Base-by-base conservation (phyloP, 2,888 invertebrate species). In the Trichacis sp. region DNA sequence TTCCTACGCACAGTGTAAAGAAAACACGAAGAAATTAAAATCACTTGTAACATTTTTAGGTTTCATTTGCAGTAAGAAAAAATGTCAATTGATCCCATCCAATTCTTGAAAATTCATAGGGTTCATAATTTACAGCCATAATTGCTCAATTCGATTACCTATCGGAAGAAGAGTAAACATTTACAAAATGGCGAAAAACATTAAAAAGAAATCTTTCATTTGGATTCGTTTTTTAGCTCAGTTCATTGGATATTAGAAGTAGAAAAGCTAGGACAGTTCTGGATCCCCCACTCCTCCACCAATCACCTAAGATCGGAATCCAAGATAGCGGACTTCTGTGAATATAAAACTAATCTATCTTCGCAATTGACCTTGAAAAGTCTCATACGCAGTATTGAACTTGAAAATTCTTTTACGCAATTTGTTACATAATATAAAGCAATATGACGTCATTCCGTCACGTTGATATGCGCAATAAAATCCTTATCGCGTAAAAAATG, bases 181-280 rank as follows among this genome's bases (percentile, higher is more conserved):
- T 20, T 19, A 24, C 19, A 12, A 46, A 19, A 4, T 12, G 1
- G 19, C 52, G 9, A 20, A 6, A 8, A 24, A 20, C 11, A 43
- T 56, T 11, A 48, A 15, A 8, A 19, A 15, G 43, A 15, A 59
- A 33, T 11, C 20, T 24, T 4, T 12, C 9, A 11, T 43, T 33
- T 45, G 53, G 50, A 49, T 61, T 67, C 11, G 43, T 42, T n/a
- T 56, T 62, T 5, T 51, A 18, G 59, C 63, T 0, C 19, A 63
- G 5, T 43, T 69, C 12, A 56, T 69, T n/a, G 64, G 69, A 0
- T 19, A 42, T 2, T 14, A n/a, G n/a, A n/a, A n/a, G n/a, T n/a
- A n/a, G n/a, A n/a, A n/a, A n/a, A n/a, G n/a, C n/a, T n/a, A n/a
- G n/a, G n/a, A n/a, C n/a, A n/a, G n/a, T n/a, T n/a, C n/a, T n/a